Evolutionary conservation across 2,113 vertebrate genomes (phyloP), one percentile per base, ranked within the genome.

Genomic region (Butorides virescens): DNA sequence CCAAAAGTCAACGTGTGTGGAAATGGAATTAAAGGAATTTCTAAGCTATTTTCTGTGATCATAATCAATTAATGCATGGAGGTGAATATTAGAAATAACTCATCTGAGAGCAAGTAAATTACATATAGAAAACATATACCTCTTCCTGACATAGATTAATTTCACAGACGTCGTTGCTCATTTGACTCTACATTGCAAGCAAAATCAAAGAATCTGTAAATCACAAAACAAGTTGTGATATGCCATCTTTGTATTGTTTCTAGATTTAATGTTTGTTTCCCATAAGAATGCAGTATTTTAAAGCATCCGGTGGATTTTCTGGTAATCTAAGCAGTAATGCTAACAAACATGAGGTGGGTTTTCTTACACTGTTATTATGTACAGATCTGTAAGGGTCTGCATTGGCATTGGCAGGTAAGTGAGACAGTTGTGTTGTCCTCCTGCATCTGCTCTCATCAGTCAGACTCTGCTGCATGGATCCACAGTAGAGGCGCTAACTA

Each of bases 11-110:
- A 36, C 89, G 56, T 26, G 15, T 46, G 61, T 93, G 44, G 67
- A 97, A 82, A 92, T 73, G 18, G 32, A 97, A 91, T 52, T 96
- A 95, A 86, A 66, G 1, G 42, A 95, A 89, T 79, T 70, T 50
- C 47, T 91, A 82, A 30, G 53, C 50, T 92, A 70, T 97, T 96
- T 97, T 74, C 30, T 87, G n/a, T 96, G 39, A 94, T 85, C 42
- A 75, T 71, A 82, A 96, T 94, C 65, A 95, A 79, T 93, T 86
- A 87, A 80, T 86, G 67, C 53, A 75, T 63, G 62, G 19, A 90
- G 53, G 26, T 27, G 19, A 90, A 80, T 95, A 86, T 77, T 80
- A 61, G 63, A 84, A 92, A 97, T n/a, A 97, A 72, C 55, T 95
- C 7, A 34, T 39, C 59, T 67, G 42, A 73, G 30, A 88, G 37